These are phyloP conservation scores for Drosophila trichaetosa DNA, from an alignment of 2,888 invertebrate species.

Conservation along the genomic window DNA sequence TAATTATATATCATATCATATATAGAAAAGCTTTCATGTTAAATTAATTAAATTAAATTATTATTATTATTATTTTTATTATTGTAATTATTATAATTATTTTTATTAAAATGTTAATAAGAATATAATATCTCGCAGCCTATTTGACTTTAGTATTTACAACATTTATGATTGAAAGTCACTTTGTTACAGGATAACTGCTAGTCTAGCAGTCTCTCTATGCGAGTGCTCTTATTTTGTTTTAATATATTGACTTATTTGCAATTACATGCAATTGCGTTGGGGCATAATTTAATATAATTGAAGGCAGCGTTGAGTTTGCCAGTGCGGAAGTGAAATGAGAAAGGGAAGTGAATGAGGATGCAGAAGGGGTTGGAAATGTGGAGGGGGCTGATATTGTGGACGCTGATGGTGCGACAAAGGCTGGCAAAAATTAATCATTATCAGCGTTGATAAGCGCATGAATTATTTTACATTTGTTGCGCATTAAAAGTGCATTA, in stretches of 20 bases:
- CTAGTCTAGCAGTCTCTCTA: neutral
- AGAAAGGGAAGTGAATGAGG: neutral
- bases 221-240: neutral
- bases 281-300: slow-evolving; percentile 64
- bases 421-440: slow-evolving; percentile 67
- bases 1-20: too few species aligned
- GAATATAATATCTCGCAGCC: too few species aligned
- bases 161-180: neutral
- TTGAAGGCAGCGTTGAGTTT: slow-evolving; percentile 59
- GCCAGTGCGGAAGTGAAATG: slow-evolving; percentile 26
- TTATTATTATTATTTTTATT: too few species aligned
- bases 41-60: too few species aligned
- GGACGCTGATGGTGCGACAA: slow-evolving; percentile 40
- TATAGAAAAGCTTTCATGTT: too few species aligned
- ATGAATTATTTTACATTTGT: slow-evolving; percentile 75
- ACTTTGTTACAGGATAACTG: neutral
- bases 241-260: slow-evolving; percentile 35
- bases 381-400: neutral
- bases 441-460: slow-evolving; percentile 73
- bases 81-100: too few species aligned
- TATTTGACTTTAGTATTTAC: neutral
- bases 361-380: neutral
- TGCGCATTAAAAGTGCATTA: slow-evolving; percentile 75
- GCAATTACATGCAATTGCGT: slow-evolving; percentile 48
- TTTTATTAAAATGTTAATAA: too few species aligned